Base-by-base conservation (phyloP, 2,888 invertebrate species). In the Beris morrisii region DNA sequence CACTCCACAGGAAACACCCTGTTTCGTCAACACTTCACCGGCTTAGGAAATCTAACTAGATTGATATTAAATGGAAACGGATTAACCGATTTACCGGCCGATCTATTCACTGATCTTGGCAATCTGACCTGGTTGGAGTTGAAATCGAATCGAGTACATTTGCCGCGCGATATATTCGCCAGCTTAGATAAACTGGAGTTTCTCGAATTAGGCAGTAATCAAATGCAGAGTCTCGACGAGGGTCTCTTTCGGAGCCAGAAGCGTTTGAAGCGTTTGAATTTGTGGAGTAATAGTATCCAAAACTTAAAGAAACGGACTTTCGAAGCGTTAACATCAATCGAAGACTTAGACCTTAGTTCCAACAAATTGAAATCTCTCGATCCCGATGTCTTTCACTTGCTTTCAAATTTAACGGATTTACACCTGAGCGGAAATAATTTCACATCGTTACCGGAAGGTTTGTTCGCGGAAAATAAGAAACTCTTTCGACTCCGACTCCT, bases 371-470 rank as follows among this genome's bases (percentile, higher is more conserved):
- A 83, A 66, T 82, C 83, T 66, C 79, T 92, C 58, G 85, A 87
- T 0, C 76, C 82, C 6, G 84, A 85, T 71, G 82, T 88, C 57
- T 90, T 91, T 74, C 78, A 83, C 64, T 82, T 84, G 68, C 78
- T 91, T 64, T 81, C 78, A 38, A 87, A 87, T 74, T 79, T 92
- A 52, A 84, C 82, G 69, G 83, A 82, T 68, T 78, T 93, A 52
- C 87, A 88, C 74, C 81, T 93, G 69, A 86, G 84, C 75, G 83
- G 82, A n/a, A 91, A 91, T 74, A 84, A 85, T 71, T 87, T 90
- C 70, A 82, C 82, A 5, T 78, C 83, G n/a, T 74, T 91, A 65
- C 88, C 89, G 4, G 81, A 80, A 65, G 83, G 83, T 70, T 78
- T 89, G 53, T 86, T 90, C 71, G 77, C 76, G 66, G 79, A 82